These are phyloP conservation scores for Podotricha telesiphe DNA, from an alignment of 2,888 invertebrate species.

Conservation along the genomic window DNA sequence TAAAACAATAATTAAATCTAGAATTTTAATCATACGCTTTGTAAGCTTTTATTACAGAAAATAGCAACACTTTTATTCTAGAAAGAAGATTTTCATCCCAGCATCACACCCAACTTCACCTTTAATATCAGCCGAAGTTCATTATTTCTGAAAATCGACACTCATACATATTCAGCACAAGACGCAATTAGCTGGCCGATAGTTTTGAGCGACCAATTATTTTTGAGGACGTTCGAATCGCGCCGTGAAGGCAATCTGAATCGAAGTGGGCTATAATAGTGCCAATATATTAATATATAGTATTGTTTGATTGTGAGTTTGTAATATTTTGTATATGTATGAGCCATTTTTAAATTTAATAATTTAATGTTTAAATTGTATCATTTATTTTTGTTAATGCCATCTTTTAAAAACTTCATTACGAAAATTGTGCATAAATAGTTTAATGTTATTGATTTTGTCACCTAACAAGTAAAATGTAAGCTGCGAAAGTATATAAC, in stretches of 20 bases:
- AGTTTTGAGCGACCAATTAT: conserved; percentile 70
- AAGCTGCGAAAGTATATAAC: too few species aligned
- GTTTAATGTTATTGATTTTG: too few species aligned
- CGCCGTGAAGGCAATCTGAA: conserved; percentile 19
- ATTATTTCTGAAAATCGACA: conserved; percentile 54
- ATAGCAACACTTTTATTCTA: neutral
- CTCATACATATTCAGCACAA: conserved; percentile 72
- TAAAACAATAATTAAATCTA: too few species aligned
- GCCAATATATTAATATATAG: conserved; percentile 6
- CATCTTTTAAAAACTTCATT: too few species aligned
- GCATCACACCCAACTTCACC: conserved; percentile 9
- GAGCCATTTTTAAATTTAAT: too few species aligned
- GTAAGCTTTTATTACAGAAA: neutral
- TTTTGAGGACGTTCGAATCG: conserved; percentile 60
- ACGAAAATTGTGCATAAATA: too few species aligned
- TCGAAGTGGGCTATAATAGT: conserved; percentile 9
- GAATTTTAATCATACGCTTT: too few species aligned
- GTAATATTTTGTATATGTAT: neutral
- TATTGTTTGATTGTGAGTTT: neutral
- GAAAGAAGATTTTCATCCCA: neutral
- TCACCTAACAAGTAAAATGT: too few species aligned
- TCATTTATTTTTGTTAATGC: too few species aligned
- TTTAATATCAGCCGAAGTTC: conserved; percentile 38
- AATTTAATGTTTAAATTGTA: too few species aligned
- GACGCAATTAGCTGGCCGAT: conserved; percentile 67